Evolutionary conservation across 2,113 vertebrate genomes (phyloP).

Genomic region (Oryctolagus cuniculus): DNA sequence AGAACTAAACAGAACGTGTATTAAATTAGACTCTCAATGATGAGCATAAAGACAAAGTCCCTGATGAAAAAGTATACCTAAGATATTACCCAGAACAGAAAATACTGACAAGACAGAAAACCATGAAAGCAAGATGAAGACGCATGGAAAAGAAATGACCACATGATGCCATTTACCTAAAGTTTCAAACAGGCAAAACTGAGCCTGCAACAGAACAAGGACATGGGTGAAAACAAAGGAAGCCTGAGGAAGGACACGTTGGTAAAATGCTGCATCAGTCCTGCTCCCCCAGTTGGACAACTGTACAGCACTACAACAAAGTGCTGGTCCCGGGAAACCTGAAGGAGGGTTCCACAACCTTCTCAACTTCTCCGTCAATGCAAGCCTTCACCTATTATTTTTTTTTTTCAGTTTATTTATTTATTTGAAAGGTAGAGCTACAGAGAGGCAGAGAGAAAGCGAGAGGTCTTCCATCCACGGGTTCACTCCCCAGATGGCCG

Average conservation of each 20-base stretch:
- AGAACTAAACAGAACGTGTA: background rate
- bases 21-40: background rate
- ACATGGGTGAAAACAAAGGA: background rate
- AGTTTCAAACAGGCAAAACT: background rate
- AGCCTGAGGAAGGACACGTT: background rate
- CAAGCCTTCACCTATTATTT: too few relatives aligned
- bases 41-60: background rate
- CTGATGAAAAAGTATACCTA: background rate
- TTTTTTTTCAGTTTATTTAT: too few relatives aligned
- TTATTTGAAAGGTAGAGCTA: too few relatives aligned
- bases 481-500: too few relatives aligned
- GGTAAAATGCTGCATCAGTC: background rate
- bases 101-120: background rate
- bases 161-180: background rate
- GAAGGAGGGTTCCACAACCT: background rate
- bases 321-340: too few relatives aligned
- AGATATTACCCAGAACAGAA: background rate
- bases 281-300: background rate
- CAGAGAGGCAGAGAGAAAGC: too few relatives aligned
- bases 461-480: too few relatives aligned
- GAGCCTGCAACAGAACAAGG: background rate
- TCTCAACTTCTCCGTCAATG: background rate
- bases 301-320: background rate
- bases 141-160: background rate
- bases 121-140: background rate